phyloP scores from a whole-genome alignment of 2,888 invertebrate genomes.

The Leucophenga montana region DNA sequence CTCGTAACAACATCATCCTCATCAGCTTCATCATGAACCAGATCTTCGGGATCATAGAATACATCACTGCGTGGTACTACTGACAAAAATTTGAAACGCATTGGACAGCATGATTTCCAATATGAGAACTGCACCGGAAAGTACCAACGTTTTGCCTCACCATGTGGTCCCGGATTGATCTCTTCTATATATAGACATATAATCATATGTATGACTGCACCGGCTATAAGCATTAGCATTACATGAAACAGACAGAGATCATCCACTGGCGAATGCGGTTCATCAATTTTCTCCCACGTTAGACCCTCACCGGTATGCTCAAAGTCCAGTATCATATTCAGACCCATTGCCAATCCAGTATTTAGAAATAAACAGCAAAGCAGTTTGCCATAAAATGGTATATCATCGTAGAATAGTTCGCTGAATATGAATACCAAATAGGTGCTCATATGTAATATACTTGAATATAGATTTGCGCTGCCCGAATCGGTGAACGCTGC shows the following conservation, averaged over 20 bases:
- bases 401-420: slow-evolving; percentile 3
- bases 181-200: slow-evolving; percentile 23
- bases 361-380: slow-evolving; percentile 31
- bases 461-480: slow-evolving; percentile 7
- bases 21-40: too few species aligned
- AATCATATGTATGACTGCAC: slow-evolving; percentile 25
- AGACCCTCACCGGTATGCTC: slow-evolving; percentile 33
- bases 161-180: slow-evolving; percentile 14
- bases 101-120: not conserved
- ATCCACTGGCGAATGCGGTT: slow-evolving; percentile 27
- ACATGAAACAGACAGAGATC: slow-evolving; percentile 12
- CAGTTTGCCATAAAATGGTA: slow-evolving; percentile 7
- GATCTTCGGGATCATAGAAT: not conserved
- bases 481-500: not conserved
- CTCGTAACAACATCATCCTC: not conserved
- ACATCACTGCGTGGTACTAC: slow-evolving; percentile 21
- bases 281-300: not conserved
- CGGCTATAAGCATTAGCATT: slow-evolving; percentile 30
- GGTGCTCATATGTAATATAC: slow-evolving; percentile 22
- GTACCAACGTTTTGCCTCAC: slow-evolving; percentile 25
- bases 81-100: not conserved
- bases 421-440: slow-evolving; percentile 28
- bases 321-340: slow-evolving; percentile 31
- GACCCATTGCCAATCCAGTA: slow-evolving; percentile 26
- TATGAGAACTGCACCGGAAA: slow-evolving; percentile 20